Evolutionary conservation across 2,888 invertebrate species (phyloP).

Genomic region (Bimastos eiseni): DNA sequence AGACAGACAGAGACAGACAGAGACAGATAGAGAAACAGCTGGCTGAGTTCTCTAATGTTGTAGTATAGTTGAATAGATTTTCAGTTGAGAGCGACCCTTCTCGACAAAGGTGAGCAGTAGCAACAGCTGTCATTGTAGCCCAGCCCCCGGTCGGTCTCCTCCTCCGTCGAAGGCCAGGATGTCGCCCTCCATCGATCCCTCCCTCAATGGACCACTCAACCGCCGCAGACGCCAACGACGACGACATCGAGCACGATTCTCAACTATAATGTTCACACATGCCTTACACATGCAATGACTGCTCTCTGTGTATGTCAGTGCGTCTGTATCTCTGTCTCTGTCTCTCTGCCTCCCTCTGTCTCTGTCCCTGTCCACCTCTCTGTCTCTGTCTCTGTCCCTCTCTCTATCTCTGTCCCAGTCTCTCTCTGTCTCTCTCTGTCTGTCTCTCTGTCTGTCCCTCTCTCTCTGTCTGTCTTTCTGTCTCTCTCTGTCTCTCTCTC

Average conservation of each 20-base stretch:
- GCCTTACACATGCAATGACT: neutral
- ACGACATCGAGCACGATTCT: neutral
- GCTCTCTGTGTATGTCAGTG: neutral
- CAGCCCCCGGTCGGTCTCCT: neutral
- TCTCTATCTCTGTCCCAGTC: too few species aligned
- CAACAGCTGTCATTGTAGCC: neutral
- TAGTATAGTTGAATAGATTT: neutral
- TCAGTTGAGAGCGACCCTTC: neutral
- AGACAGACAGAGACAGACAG: neutral
- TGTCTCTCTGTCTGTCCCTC: too few species aligned
- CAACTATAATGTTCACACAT: neutral
- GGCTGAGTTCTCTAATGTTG: neutral
- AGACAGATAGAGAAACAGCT: neutral
- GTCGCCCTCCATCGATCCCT: neutral
- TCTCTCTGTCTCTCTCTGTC: too few species aligned
- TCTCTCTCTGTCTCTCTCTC: too few species aligned
- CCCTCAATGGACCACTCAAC: neutral
- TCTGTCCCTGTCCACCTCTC: too few species aligned
- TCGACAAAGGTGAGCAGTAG: neutral
- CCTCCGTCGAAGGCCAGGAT: too few species aligned
- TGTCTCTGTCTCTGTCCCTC: too few species aligned
- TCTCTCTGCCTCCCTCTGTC: too few species aligned
- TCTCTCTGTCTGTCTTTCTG: too few species aligned
- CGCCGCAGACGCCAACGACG: neutral
- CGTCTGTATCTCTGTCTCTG: neutral